Evolutionary conservation across 2,797 vertebrate species (phyloP), one percentile per base, ranked within the genome.

Genomic region (Melanitta fusca): DNA sequence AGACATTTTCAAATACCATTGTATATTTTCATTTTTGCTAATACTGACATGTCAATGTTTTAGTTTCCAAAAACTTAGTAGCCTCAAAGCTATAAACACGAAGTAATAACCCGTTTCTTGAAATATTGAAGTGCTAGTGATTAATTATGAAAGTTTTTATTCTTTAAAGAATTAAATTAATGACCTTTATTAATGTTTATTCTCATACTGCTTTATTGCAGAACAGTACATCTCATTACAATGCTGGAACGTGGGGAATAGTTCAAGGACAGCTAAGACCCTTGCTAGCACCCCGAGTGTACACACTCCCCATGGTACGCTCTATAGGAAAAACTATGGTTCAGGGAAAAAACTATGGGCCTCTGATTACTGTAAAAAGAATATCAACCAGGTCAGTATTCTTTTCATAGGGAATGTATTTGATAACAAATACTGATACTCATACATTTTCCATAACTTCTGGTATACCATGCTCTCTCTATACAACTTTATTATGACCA

Each of bases 301-400:
- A 99, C 85, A 98, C 98, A 0, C 98, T 98, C 20, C 98, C 98
- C 30, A 99, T 99, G 98, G 98, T 99, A 36, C 98, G 98, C 84
- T 99, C 98, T 83, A 99, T 99, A 24, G 98, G 98, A n/a, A 99
- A 99, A 94, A 99, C 98, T 19, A 99, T 99, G 98, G 98, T 99
- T 74, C 98, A 99, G 93, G 98, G 98, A 74, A 99, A 99, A 85
- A 99, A 99, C 97, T 99, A 99, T 1, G 98, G 98, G 56, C 98
- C 98, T 13, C 98, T 98, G 93, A 99, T 99, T 87, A 98, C 98
- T 60, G 98, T 99, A 69, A 98, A 98, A 75, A 98, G 98, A 95
- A 98, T 99, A 91, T 99, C 98, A 34, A 99, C 98, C 92, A 98
- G 98, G 98, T 98, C 81, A 96, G 97, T 93, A 34, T 57, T 69